Percentiles rank a stretch among this genome's conserved stretches.
Conservation (phyloP, 2,888 invertebrate genomes). For the Drosophila mimica region DNA sequence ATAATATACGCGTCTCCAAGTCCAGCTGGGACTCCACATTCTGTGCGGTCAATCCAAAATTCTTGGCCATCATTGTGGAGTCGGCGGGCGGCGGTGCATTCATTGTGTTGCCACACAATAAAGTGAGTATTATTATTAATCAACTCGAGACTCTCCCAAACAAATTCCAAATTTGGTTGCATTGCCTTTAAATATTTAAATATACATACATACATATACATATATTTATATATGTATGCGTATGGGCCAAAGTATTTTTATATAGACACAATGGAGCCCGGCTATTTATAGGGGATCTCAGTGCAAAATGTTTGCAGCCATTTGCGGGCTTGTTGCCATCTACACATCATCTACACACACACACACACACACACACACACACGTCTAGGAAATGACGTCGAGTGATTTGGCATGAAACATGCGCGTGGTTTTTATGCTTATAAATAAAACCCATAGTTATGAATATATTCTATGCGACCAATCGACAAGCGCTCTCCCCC, state of each 20-base stretch:
- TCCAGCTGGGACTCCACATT: conserved; percentile 99
- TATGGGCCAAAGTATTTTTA: conserved; percentile 13
- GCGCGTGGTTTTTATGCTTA: conserved; percentile 35
- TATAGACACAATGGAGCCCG: conserved; percentile 42
- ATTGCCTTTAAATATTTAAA: conserved; percentile 1
- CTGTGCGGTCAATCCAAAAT: conserved; percentile 99
- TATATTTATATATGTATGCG: conserved; percentile 6
- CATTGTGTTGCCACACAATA: conserved; percentile 96
- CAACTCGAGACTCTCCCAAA: not conserved
- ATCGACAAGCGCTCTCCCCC: conserved; percentile 24
- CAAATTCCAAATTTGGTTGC: conserved; percentile 44
- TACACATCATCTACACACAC: not conserved
- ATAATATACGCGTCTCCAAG: conserved; percentile 98
- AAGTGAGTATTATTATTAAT: conserved; percentile 87
- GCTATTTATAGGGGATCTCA: conserved; percentile 67
- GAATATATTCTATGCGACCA: conserved; percentile 40
- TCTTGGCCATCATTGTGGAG: conserved; percentile 98
- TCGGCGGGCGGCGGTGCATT: conserved; percentile 98
- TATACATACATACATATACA: conserved; percentile 5
- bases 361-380: not conserved
- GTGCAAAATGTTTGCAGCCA: conserved; percentile 58
- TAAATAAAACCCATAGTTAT: conserved; percentile 55
- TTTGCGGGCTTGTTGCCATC: conserved; percentile 69
- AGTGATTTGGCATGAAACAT: conserved; percentile 49
- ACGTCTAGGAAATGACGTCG: conserved; percentile 64